phyloP scores from a whole-genome alignment of 2,797 vertebrate genomes.

The Rhyacichthys aspro region DNA sequence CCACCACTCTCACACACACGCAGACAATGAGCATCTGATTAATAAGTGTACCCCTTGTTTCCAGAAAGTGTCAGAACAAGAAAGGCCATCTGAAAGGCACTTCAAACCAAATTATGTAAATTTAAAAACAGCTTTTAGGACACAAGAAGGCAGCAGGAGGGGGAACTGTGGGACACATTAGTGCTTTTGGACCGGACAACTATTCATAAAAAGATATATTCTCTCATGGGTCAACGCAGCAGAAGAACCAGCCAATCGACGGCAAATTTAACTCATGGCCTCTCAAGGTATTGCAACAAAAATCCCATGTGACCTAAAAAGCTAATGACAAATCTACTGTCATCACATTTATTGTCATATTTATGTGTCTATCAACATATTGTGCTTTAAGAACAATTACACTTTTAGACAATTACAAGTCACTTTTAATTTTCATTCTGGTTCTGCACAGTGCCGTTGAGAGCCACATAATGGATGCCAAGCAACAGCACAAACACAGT shows the following conservation, averaged over 20 bases:
- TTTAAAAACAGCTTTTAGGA: conserved; percentile 79
- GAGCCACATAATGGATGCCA: neutral
- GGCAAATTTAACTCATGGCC: neutral
- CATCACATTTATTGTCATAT: no score
- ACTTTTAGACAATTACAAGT: neutral
- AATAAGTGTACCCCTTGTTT: conserved; percentile 75
- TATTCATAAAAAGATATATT: conserved; percentile 72
- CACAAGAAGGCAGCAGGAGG: conserved; percentile 65
- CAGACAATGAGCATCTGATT: conserved; percentile 73
- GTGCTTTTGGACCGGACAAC: conserved; percentile 64
- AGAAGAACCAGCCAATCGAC: conserved; percentile 39
- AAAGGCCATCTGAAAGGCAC: conserved; percentile 81
- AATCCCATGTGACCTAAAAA: neutral
- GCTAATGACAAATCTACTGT: no score
- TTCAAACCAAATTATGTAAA: conserved; percentile 82
- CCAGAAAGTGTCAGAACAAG: conserved; percentile 68
- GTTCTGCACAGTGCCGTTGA: neutral
- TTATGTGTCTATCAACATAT: no score
- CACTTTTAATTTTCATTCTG: no score
- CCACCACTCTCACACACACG: conserved; percentile 6
- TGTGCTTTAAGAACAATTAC: no score
- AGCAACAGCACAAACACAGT: neutral
- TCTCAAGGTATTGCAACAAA: neutral
- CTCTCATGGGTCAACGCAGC: conserved; percentile 57
- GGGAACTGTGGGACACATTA: conserved; percentile 24